Evolutionary conservation across 2,797 vertebrate genomes (phyloP), one percentile per base, ranked within the genome.

Genomic region (Phrynocephalus forsythii): DNA sequence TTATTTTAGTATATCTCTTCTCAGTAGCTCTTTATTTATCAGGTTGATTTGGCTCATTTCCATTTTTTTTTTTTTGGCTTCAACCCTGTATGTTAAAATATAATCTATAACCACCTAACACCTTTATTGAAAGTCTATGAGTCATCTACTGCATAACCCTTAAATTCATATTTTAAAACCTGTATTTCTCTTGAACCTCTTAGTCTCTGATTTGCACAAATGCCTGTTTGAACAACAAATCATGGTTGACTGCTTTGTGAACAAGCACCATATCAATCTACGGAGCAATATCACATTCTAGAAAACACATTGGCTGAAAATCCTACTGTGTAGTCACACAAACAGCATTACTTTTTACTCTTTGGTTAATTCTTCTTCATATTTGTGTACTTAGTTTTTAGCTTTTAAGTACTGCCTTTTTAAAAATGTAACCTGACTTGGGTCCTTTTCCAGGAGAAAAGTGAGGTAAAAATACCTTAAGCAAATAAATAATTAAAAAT

Each of bases 21-120:
- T 16, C 77, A 92, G 75, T 18, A 13, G 13, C 3, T 87, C 11
- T 87, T 91, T 77, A 18, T 69, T 52, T 24, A 88, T 88, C 81
- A 71, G 44, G 60, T 66, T 83, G 10, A 33, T 63, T 20, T 5
- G 87, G 82, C 26, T 52, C 10, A 28, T 52, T 88, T 80, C 28
- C 24, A 18, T 26, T 16, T 52, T 60, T 22, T n/a, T 50, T 56
- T 6, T 2, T 52, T 10, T 26, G 69, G 18, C 24, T 78, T 63
- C 52, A 50, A n/a, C 6, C 22, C 48, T 83, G 18, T 5, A 20
- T 44, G 78, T 8, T 10, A 79, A 87, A 83, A 18, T n/a, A 44
- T 71, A 67, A 33, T 3, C n/a, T 78, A 56, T 56, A 60, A 15
- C 16, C 20, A 63, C 60, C 56, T 60, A 33, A 6, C 6, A 63